These are phyloP conservation scores for Tangachromis dhanisi DNA, from an alignment of 2,113 vertebrate species.

Conservation along the genomic window DNA sequence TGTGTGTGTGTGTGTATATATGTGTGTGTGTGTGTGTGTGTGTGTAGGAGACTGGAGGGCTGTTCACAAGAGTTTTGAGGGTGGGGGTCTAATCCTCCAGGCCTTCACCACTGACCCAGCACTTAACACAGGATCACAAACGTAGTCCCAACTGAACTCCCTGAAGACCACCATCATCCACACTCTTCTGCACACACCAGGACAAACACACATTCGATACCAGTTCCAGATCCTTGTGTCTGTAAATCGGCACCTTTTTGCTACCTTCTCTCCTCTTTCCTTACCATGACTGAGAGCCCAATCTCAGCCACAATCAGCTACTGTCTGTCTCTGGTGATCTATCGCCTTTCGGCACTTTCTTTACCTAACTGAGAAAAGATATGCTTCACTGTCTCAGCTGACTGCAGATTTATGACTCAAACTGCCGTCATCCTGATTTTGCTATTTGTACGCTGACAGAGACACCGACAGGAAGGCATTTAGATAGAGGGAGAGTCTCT, in stretches of 20 bases:
- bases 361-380: constrained; percentile 2
- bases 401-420: constrained; percentile 59
- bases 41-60: background rate
- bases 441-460: constrained; percentile 24
- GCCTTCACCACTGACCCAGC: constrained; percentile 56
- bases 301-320: constrained; percentile 19
- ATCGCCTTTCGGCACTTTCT: constrained; percentile 19
- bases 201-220: background rate
- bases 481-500: constrained; percentile 25
- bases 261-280: background rate
- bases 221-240: background rate
- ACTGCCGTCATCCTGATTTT: constrained; percentile 9
- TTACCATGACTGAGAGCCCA: background rate
- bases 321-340: constrained; percentile 34
- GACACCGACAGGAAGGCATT: constrained; percentile 7
- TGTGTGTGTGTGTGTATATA: background rate
- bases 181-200: background rate
- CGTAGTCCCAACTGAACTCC: constrained; percentile 26
- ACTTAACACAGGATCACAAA: constrained; percentile 57
- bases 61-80: constrained; percentile 34
- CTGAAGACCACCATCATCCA: constrained; percentile 26
- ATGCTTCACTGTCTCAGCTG: constrained; percentile 22
- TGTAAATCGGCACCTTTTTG: constrained; percentile 38
- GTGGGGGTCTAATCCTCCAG: constrained; percentile 53
- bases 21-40: background rate